Evolutionary conservation across 1,140 invertebrate genomes (phyloP), one percentile per base, ranked within the genome.

Genomic region (Drosophila kepulauana): DNA sequence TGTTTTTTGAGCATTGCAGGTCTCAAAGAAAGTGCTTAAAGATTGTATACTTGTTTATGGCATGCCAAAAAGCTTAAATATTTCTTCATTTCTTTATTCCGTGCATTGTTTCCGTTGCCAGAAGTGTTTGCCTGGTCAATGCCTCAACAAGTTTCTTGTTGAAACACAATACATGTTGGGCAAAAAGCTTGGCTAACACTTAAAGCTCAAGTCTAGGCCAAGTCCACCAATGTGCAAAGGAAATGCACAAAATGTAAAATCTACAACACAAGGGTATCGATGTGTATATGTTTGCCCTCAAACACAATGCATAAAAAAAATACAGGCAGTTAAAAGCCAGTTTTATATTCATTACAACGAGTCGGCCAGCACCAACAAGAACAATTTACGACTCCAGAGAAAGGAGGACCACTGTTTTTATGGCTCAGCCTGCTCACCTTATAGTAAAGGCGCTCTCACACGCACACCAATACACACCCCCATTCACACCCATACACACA

Each of bases 341-440:
- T 88, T 82, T 82, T 87, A 78, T 88, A 80, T 87, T 80, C 84
- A 87, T 88, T 84, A 87, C 76, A 65, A 54, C 58, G 51, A 78
- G 63, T 68, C 81, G 48, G 49, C 20, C 38, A 74, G 56, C 41
- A 69, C 48, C 52, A 66, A 73, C 76, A 78, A 56, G 68, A 64
- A 77, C 80, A 80, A 84, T 87, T 87, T 87, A 88, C 77, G 84
- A 80, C 67, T 84, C 59, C 70, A 65, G 71, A 77, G 69, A 66
- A 68, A 75, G 66, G 62, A 49, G 76, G 76, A 63, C 52, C 62
- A 57, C 20, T 63, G 73, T 75, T 76, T 87, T 88, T 87, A 86
- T 87, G 52, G 57, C 61, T 67, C 51, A 35, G 43, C 10, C 48
- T 45, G 70, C 45, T 72, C 61, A 82, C 64, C 82, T 79, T 43